Evolutionary conservation across 2,113 vertebrate genomes (phyloP).

Genomic region (Poeciliopsis occidentalis): DNA sequence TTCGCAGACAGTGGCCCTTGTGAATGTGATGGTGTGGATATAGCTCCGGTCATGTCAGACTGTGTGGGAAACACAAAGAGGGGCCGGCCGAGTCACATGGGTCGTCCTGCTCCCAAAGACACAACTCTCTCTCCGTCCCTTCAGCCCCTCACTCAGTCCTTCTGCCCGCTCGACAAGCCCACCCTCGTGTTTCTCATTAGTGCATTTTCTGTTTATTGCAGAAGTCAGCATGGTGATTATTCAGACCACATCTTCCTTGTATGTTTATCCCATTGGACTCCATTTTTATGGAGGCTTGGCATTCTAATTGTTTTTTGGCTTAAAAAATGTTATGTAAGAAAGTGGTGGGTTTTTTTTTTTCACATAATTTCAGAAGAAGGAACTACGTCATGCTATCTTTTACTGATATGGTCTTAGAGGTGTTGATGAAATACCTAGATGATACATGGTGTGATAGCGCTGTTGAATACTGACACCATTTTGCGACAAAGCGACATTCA

Average conservation of each 20-base stretch:
- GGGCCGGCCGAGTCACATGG: constrained; percentile 78
- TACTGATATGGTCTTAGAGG: not conserved
- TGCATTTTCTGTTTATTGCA: not conserved
- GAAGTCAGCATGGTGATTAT: too few relatives aligned
- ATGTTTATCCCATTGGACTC: not conserved
- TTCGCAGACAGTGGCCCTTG: constrained; percentile 78
- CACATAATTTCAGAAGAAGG: not conserved
- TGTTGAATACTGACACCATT: too few relatives aligned
- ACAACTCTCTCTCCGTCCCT: constrained; percentile 13
- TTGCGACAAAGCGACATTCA: too few relatives aligned
- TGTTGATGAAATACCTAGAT: not conserved
- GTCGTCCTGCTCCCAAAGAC: constrained; percentile 84
- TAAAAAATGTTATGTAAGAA: too few relatives aligned
- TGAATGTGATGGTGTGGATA: constrained; percentile 74
- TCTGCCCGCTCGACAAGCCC: constrained; percentile 11
- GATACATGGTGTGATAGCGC: not conserved
- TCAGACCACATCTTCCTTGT: not conserved
- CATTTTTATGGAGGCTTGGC: too few relatives aligned
- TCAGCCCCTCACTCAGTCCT: constrained; percentile 29
- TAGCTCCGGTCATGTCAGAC: constrained; percentile 72
- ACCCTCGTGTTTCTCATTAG: not conserved
- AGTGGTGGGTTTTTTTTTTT: not conserved
- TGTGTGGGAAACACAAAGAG: constrained; percentile 90
- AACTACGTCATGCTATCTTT: not conserved
- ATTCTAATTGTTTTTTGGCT: too few relatives aligned